Base-by-base conservation (phyloP, 2,797 vertebrate species). In the Sebastes trivittatus region DNA sequence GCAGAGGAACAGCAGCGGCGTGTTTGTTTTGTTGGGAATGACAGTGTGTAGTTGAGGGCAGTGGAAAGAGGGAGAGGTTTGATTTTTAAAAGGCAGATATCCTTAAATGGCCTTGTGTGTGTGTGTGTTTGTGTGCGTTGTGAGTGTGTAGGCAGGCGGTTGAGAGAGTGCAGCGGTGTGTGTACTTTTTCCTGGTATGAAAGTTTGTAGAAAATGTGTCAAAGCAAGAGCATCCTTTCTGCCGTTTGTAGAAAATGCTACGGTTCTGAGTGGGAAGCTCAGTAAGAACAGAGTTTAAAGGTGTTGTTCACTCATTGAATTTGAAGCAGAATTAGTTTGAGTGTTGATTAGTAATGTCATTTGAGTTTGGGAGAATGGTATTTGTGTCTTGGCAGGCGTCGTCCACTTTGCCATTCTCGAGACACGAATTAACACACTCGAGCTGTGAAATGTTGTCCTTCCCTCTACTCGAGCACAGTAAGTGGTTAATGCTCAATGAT, bases 11-110 rank as follows among this genome's bases (percentile, higher is more conserved):
- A 32, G 81, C 86, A 77, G 87, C n/a, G 1, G 69, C 38, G 77
- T 92, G 87, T 94, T 94, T 95, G 92, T 94, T 94, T 92, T 94
- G 86, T 88, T 85, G 88, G 87, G 80, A 92, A 84, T 92, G 92
- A 94, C 90, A 83, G 86, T 81, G 85, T 87, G 90, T 92, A 88
- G 91, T 87, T 72, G 74, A 87, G 81, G 81, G 82, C 88, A 73
- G 71, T 87, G 87, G 84, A 86, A 87, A 89, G 76, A 67, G 75
- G n/a, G 80, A 81, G 87, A 87, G 80, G 66, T 85, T 90, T 69
- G 30, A 36, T 83, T 87, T 62, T 87, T 78, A 84, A 84, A 65
- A 86, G 54, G 60, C 83, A 91, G 84, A 93, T 95, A 90, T 90
- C 95, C 93, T 93, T 95, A 95, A 92, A 95, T 95, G 94, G 95